These are phyloP conservation scores for Leptopilina myrica DNA, from an alignment of 2,888 invertebrate species.

Conservation along the genomic window DNA sequence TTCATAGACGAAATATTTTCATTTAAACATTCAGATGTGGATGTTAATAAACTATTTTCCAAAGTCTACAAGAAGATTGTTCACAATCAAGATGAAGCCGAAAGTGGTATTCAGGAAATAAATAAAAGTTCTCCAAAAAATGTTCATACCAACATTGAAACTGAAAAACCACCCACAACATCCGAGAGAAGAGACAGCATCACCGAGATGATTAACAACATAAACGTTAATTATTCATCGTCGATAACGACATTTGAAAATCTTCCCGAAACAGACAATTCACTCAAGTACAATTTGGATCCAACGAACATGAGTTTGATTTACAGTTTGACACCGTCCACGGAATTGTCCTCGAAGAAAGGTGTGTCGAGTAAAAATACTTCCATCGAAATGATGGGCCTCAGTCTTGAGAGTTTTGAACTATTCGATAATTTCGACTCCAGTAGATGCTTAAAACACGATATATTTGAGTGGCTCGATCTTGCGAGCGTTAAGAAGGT, in stretches of 20 bases:
- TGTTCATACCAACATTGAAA: not conserved
- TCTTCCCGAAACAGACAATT: slow-evolving; percentile 59
- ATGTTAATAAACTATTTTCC: not conserved
- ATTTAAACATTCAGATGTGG: not conserved
- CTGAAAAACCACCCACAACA: not conserved
- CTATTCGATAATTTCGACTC: not conserved
- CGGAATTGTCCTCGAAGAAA: slow-evolving; percentile 44
- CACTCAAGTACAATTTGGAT: slow-evolving; percentile 68
- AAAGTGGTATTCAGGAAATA: not conserved
- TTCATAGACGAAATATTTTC: slow-evolving; percentile 27
- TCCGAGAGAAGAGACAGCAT: slow-evolving; percentile 62
- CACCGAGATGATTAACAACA: slow-evolving; percentile 62
- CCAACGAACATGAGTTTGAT: slow-evolving; percentile 65
- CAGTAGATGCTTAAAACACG: not conserved
- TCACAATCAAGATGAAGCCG: not conserved
- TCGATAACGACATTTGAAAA: slow-evolving; percentile 55
- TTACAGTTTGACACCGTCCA: slow-evolving; percentile 69
- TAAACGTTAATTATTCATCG: slow-evolving; percentile 62
- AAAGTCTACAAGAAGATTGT: not conserved
- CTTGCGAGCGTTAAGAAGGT: slow-evolving; percentile 27
- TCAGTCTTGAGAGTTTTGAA: slow-evolving; percentile 21
- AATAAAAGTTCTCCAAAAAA: slow-evolving; percentile 2
- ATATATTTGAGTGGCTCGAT: slow-evolving; percentile 43
- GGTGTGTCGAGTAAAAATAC: slow-evolving; percentile 27
- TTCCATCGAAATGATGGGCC: slow-evolving; percentile 33